Evolutionary conservation across 2,113 vertebrate genomes (phyloP).

Genomic region (Calidris pygmaea): DNA sequence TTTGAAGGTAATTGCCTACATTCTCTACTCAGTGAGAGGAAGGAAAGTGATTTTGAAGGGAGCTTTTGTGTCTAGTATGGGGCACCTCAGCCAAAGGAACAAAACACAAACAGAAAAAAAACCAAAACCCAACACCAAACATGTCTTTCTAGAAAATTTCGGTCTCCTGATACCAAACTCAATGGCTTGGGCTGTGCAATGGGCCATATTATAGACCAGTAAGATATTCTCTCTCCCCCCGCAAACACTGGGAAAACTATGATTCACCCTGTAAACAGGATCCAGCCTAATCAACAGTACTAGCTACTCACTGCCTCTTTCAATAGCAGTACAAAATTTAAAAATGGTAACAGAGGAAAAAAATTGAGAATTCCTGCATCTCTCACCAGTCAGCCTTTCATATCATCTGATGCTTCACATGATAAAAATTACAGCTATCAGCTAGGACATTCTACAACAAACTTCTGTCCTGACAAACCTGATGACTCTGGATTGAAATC

Average conservation of each 20-base stretch:
- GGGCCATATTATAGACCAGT: neutral
- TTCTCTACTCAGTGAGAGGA: neutral
- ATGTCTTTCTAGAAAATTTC: neutral
- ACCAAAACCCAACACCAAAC: neutral
- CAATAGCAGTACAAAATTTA: neutral
- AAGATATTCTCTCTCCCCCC: too few relatives aligned
- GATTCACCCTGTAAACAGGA: neutral
- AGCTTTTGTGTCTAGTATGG: neutral
- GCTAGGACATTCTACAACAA: neutral
- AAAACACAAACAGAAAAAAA: neutral
- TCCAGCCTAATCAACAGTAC: neutral
- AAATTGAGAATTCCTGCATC: neutral
- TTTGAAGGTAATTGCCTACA: neutral
- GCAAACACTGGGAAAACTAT: neutral
- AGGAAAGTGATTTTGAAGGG: neutral
- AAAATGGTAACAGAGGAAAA: neutral
- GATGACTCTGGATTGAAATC: neutral
- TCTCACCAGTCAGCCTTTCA: neutral
- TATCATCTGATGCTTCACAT: neutral
- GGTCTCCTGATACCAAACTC: neutral
- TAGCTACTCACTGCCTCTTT: neutral
- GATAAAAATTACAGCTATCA: neutral
- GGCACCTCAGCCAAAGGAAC: neutral
- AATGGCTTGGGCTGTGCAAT: neutral
- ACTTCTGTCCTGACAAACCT: neutral